Evolutionary conservation across 1,140 invertebrate species (phyloP).

Genomic region (Teleogryllus occipitalis): DNA sequence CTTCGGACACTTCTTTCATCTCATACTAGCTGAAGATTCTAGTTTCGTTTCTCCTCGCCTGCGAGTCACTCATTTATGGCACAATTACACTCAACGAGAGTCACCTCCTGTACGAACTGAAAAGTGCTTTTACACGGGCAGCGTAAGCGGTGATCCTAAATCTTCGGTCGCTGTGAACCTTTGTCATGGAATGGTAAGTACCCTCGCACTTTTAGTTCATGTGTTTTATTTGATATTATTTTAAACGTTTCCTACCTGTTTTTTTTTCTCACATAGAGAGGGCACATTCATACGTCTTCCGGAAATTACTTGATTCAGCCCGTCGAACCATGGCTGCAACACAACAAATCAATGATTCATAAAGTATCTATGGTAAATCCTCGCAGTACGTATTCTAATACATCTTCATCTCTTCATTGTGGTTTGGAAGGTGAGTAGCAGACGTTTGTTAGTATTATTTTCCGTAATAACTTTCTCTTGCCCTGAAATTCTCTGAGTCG

Average conservation of each 20-base stretch:
- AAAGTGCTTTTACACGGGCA: constrained; percentile 62
- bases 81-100: constrained; percentile 42
- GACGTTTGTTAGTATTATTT: too few relatives aligned
- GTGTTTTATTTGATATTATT: too few relatives aligned
- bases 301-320: constrained; percentile 56
- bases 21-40: constrained; percentile 47
- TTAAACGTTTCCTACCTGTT: not conserved
- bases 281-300: constrained; percentile 49
- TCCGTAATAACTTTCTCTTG: too few relatives aligned
- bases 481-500: too few relatives aligned
- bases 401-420: constrained; percentile 7
- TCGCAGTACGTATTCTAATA: not conserved
- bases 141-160: constrained; percentile 51
- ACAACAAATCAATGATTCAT: constrained; percentile 33
- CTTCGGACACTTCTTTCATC: constrained; percentile 47
- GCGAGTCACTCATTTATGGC: constrained; percentile 43
- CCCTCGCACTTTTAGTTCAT: not conserved
- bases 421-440: constrained; percentile 14
- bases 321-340: constrained; percentile 38
- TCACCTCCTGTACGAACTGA: constrained; percentile 36
- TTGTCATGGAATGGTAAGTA: constrained; percentile 69
- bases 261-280: constrained; percentile 42
- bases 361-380: not conserved
- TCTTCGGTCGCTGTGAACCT: constrained; percentile 60
- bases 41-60: constrained; percentile 46